Base-by-base conservation (phyloP, 1,140 invertebrate species). In the Zaprionus capensis region DNA sequence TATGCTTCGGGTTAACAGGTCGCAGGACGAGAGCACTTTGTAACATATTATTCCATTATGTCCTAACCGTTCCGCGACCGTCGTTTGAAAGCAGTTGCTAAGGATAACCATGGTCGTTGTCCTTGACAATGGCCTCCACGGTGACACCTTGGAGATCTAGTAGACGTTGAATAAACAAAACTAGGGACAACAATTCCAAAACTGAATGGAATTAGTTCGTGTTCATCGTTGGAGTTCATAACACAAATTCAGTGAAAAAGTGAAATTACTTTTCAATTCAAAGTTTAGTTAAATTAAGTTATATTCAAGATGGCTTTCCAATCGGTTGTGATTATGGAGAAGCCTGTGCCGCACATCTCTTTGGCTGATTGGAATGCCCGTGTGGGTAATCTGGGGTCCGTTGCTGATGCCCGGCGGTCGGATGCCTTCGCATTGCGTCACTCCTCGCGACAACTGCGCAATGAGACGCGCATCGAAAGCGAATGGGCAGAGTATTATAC, bases 401-500 rank as follows among this genome's bases (percentile, higher is more conserved):
- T 94, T 57, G 94, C 96, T 7, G 94, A 96, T 73, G 94, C 94
- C 0, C 92, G 94, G 68, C 93, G 95, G 72, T 88, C 93, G 2
- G 95, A 96, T 82, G 95, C 96, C 7, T 96, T 96, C 68, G 94
- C 94, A 62, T 92, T 97, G 17, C 94, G 97, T 17, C 96, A 98
- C 91, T 94, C 96, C 61, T 94, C 96, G 0, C 93, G 96, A 49
- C 95, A 95, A 67, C 90, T 97, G 24, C 94, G 97, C 41, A 97
- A 97, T 90, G 97, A 98, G 91, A 96, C 96, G 1, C 94, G 95
- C 81, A 96, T 97, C 67, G 96, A 95, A 91, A 97, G 96, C 1
- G 95, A 97, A 81, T 98, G 97, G 97, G 96, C 97, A 78, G 96
- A 95, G 75, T 96, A 97, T 72, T 95, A 96, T 78, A 98, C 97